Evolutionary conservation across 1,140 invertebrate genomes (phyloP).

Genomic region (Philopotamus ludificatus): DNA sequence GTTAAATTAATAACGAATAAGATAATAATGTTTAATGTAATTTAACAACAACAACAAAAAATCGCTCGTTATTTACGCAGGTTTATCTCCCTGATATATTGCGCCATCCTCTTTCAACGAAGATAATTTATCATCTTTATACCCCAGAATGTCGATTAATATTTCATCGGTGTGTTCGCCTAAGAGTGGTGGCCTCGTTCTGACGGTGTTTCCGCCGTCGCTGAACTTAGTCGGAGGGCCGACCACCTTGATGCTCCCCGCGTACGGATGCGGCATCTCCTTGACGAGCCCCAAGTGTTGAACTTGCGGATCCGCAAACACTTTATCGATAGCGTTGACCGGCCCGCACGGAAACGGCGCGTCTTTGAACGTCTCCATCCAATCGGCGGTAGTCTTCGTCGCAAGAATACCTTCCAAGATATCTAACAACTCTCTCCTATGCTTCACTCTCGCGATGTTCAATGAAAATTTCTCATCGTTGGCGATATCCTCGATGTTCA

Average conservation of each 20-base stretch:
- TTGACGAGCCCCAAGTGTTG: slow-evolving; percentile 73
- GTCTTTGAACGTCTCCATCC: slow-evolving; percentile 71
- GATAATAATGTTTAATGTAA: too few relatives aligned
- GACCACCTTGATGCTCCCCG: slow-evolving; percentile 75
- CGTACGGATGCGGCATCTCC: slow-evolving; percentile 69
- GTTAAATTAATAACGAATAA: too few relatives aligned
- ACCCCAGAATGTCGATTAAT: slow-evolving; percentile 69
- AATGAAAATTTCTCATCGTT: slow-evolving; percentile 66
- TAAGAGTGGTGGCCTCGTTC: slow-evolving; percentile 76
- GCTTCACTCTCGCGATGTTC: slow-evolving; percentile 73
- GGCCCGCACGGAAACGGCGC: slow-evolving; percentile 85
- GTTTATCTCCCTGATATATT: too few relatives aligned
- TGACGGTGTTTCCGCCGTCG: slow-evolving; percentile 65
- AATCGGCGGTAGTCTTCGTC: slow-evolving; percentile 72
- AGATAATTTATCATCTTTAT: slow-evolving; percentile 62
- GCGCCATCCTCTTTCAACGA: slow-evolving; percentile 47
- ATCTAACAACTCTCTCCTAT: slow-evolving; percentile 69
- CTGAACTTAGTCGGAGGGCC: slow-evolving; percentile 84
- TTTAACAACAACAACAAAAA: too few relatives aligned
- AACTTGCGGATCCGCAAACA: slow-evolving; percentile 87
- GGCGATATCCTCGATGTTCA: slow-evolving; percentile 64
- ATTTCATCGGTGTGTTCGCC: slow-evolving; percentile 86
- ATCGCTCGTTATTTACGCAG: too few relatives aligned
- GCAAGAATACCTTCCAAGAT: slow-evolving; percentile 65
- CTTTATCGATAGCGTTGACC: slow-evolving; percentile 82